Evolutionary conservation across 2,113 vertebrate species (phyloP).

Genomic region (Petrocephalus microphthalmus): DNA sequence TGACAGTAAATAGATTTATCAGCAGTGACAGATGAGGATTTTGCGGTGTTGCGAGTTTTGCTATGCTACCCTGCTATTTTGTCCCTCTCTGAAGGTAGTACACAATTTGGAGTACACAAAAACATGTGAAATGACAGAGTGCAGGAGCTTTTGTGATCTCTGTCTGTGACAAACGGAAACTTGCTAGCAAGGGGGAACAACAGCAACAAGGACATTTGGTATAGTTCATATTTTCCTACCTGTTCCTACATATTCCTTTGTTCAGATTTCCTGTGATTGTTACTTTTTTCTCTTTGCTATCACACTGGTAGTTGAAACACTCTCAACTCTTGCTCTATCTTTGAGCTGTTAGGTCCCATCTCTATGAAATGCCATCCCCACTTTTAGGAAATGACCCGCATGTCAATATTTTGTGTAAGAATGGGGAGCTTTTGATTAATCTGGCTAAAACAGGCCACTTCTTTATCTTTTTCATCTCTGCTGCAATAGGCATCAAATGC

Average conservation of each 20-base stretch:
- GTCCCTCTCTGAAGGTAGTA: not conserved
- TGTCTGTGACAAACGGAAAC: not conserved
- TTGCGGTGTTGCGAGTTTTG: not conserved
- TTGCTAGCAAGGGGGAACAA: not conserved
- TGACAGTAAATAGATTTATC: not conserved
- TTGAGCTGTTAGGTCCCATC: not conserved
- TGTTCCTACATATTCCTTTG: not conserved
- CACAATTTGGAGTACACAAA: not conserved
- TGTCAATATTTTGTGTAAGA: not conserved
- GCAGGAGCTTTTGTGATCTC: not conserved
- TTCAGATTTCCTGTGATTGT: not conserved
- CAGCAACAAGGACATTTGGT: not conserved
- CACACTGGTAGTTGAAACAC: not conserved
- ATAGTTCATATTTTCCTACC: not conserved
- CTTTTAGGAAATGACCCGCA: not conserved
- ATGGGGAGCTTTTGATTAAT: not conserved
- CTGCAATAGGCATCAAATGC: not conserved
- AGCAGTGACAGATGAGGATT: not conserved
- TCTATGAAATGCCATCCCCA: not conserved
- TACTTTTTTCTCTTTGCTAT: not conserved
- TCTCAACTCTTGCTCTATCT: not conserved
- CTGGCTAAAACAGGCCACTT: not conserved
- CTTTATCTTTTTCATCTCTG: not conserved
- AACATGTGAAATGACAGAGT: not conserved
- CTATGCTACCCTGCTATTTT: too few relatives aligned